Base-by-base conservation (phyloP, 2,113 vertebrate genomes). In the Nesoenas mayeri region DNA sequence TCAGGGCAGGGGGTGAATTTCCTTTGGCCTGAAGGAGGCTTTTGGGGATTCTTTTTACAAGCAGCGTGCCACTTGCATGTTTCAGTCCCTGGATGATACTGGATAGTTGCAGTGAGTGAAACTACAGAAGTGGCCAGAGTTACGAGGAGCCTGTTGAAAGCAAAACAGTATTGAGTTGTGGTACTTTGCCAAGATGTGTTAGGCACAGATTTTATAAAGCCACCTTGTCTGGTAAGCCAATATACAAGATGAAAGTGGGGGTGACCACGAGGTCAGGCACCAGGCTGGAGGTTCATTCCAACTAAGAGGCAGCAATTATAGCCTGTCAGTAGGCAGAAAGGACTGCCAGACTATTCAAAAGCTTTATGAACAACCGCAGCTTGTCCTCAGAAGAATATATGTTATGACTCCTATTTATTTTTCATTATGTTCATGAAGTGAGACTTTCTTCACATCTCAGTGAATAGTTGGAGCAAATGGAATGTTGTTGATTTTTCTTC, bases 261-360 rank as follows among this genome's bases (percentile, higher is more conserved):
- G 32, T 93, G n/a, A 88, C 34, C 12, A 40, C 62, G 66, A 90
- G 87, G 47, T 90, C 82, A 94, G 48, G 36, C 53, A 67, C 31
- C 51, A 71, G 42, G 24, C 91, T 85, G 48, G 72, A 96, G 34
- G 51, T 77, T 94, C 34, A 60, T 61, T 95, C 28, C 34, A 88
- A 72, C 88, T 79, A 60, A 91, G 72, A 91, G 56, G 72, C 38
- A 78, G 60, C 82, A 91, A 53, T 94, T 88, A 40, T 56, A 88
- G 56, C n/a, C 48, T 94, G 65, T 80, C 67, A 2, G 0, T 42
- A 62, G 56, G 38, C 88, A 91, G 67, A 80, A 91, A 36, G 15
- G 11, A n/a, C 47, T 91, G 47, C 48, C 38, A 83, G 85, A 56
- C 29, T 47, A 20, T 53, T 79, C 29, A 24, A 74, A 87, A 80